Evolutionary conservation across 2,888 invertebrate genomes (phyloP).

Genomic region (Augiades crinisus): DNA sequence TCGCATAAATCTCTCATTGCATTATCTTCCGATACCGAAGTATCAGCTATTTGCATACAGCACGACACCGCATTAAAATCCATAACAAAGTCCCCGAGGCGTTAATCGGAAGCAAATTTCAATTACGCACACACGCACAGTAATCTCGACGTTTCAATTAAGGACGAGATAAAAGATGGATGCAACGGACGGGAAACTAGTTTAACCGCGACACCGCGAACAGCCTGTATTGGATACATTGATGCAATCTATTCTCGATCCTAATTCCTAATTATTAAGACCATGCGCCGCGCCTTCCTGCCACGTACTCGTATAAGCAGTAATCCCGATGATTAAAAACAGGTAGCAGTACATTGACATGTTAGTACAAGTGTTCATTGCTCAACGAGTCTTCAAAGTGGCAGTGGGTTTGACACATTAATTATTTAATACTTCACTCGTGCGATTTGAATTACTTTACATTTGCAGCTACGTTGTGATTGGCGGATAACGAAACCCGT

Average conservation of each 20-base stretch:
- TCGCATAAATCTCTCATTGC: constrained; percentile 8
- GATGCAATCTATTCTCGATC: constrained; percentile 9
- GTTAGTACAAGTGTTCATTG: not conserved
- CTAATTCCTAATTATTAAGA: constrained; percentile 5
- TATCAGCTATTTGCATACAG: constrained; percentile 3
- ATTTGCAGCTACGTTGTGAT: not conserved
- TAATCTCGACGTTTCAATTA: constrained; percentile 37
- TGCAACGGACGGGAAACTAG: constrained; percentile 10
- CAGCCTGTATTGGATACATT: constrained; percentile 10
- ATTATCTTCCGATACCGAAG: constrained; percentile 3
- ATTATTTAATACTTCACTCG: not conserved
- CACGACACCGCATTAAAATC: constrained; percentile 18
- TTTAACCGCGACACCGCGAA: constrained; percentile 12
- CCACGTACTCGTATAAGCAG: constrained; percentile 4
- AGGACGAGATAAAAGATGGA: constrained; percentile 27
- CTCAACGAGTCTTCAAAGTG: not conserved
- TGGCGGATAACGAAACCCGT: too few species aligned
- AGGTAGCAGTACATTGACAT: constrained; percentile 6
- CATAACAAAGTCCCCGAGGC: constrained; percentile 25
- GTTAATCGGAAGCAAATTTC: constrained; percentile 36
- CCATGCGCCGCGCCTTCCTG: not conserved
- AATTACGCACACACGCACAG: constrained; percentile 33
- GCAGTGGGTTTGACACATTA: not conserved
- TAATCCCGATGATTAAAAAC: constrained; percentile 15
- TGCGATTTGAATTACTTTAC: not conserved